Evolutionary conservation across 2,888 invertebrate genomes (phyloP), one percentile per base, ranked within the genome.

Genomic region (Dilophus febrilis): DNA sequence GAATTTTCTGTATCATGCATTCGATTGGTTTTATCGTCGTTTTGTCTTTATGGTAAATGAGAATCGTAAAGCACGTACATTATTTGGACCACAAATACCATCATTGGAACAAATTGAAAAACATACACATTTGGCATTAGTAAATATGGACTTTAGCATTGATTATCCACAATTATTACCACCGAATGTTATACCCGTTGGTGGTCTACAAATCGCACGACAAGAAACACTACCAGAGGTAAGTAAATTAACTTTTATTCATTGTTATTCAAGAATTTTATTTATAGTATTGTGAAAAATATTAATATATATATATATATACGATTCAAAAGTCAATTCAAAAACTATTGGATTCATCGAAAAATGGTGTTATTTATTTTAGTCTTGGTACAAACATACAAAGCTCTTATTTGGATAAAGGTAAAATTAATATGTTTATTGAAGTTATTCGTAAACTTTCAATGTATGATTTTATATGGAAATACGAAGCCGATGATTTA

Each of bases 81-180:
- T 35, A 8, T 40, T 43, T 37, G 37, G 33, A 18, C 8, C 4
- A 10, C n/a, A 32, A 13, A 18, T 32, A 12, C 31, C 39, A 6
- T 4, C 10, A 13, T 10, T 39, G 12, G 22, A 37, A 26, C 22
- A 31, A 26, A 43, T 37, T 35, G 37, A 38, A 36, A 33, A 34
- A 17, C 22, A 10, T 13, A 36, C 42, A 4, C 39, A 37, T 27
- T 27, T 42, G 2, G 30, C 36, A 11, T 27, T 42, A 11, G 33
- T 39, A 26, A 42, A 42, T 37, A 31, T 37, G 14, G 39, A 43
- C 29, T 40, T 37, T 35, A 22, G 34, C 11, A 34, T 43, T 37
- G 43, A 43, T 37, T 35, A 40, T 37, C 28, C 40, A n/a, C 33
- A 27, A 4, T 14, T 33, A 2, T 32, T 37, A 14, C 40, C 38